A percentile compares a stretch with the other conserved stretches of the same genome.
Evolutionary conservation across 2,113 vertebrate species (phyloP).

Genomic region (Aegypius monachus): DNA sequence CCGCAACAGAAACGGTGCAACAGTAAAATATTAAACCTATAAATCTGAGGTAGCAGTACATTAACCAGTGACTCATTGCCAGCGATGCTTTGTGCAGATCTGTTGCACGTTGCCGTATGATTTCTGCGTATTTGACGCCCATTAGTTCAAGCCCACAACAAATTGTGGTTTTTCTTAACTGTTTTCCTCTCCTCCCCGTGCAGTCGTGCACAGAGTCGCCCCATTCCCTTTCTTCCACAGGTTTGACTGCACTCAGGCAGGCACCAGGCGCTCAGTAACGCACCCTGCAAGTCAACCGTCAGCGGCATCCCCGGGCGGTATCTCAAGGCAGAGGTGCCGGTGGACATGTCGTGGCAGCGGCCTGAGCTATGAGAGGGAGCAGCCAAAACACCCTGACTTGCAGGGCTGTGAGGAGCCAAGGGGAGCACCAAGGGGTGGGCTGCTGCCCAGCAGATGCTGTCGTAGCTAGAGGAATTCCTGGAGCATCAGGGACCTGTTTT

Average conservation of each 20-base stretch:
- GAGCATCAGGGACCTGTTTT: background rate
- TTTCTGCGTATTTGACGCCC: background rate
- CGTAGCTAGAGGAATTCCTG: background rate
- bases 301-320: background rate
- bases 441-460: background rate
- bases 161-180: background rate
- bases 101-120: background rate
- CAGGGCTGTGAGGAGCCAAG: background rate
- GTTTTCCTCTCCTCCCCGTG: background rate
- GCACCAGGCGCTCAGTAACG: accelerated
- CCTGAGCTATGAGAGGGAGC: accelerated
- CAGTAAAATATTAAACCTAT: slow-evolving; percentile 40
- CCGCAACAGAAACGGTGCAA: background rate
- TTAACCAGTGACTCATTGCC: background rate
- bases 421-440: background rate
- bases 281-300: accelerated
- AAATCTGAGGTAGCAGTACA: slow-evolving; percentile 22
- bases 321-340: background rate
- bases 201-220: accelerated
- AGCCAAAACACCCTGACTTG: background rate
- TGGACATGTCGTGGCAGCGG: accelerated
- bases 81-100: background rate
- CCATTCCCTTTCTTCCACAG: background rate
- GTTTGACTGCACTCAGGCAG: accelerated
- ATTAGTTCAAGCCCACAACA: background rate